phyloP scores from a whole-genome alignment of 2,888 invertebrate species.

The Microctonus brassicae region DNA sequence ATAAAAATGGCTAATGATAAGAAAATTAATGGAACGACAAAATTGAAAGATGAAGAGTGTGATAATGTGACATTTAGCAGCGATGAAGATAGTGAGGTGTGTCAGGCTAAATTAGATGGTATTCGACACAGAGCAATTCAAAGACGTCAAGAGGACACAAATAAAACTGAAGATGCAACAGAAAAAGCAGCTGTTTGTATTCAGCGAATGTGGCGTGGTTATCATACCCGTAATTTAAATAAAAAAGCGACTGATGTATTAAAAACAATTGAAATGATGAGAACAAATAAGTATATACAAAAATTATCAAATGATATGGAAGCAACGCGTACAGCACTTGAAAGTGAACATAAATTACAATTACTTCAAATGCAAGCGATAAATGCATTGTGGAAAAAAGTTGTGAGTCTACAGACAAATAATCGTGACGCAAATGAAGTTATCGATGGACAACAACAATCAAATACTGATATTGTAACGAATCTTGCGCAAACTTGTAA shows the following conservation, averaged over 20 bases:
- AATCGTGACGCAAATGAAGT: slow-evolving; percentile 53
- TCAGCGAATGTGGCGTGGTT: slow-evolving; percentile 90
- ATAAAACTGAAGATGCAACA: slow-evolving; percentile 62
- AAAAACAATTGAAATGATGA: slow-evolving; percentile 80
- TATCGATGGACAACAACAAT: slow-evolving; percentile 55
- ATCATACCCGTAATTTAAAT: slow-evolving; percentile 81
- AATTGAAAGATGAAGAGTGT: slow-evolving; percentile 47
- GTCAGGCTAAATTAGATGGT: slow-evolving; percentile 77
- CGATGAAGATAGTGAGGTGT: slow-evolving; percentile 79
- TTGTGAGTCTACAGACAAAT: slow-evolving; percentile 77
- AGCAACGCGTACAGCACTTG: slow-evolving; percentile 85
- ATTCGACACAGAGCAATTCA: slow-evolving; percentile 77
- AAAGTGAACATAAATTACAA: slow-evolving; percentile 87
- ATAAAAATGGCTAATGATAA: slow-evolving; percentile 17
- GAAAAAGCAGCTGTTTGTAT: slow-evolving; percentile 81
- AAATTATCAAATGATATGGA: slow-evolving; percentile 88
- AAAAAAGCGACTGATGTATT: slow-evolving; percentile 76
- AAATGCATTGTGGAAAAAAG: slow-evolving; percentile 90
- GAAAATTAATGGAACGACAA: slow-evolving; percentile 37
- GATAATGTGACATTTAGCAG: slow-evolving; percentile 54
- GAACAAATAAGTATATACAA: slow-evolving; percentile 87
- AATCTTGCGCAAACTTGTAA: slow-evolving; percentile 84
- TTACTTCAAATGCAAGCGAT: slow-evolving; percentile 92
- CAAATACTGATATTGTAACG: slow-evolving; percentile 77
- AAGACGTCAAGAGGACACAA: slow-evolving; percentile 64